phyloP scores from a whole-genome alignment of 2,113 vertebrate species.

The Aptenodytes patagonicus region DNA sequence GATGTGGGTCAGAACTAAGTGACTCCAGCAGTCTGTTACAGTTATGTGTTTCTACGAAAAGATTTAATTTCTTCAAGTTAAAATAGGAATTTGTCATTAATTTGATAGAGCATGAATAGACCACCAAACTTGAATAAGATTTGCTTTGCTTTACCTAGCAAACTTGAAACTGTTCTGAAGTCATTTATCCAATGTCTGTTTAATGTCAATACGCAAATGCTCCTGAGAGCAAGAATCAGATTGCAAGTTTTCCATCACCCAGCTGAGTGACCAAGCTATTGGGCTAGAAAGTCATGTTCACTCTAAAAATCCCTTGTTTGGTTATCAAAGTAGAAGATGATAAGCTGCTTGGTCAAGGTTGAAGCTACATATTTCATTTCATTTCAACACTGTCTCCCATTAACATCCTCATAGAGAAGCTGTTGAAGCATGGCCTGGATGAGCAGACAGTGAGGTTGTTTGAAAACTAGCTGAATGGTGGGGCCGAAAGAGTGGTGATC shows the following conservation, averaged over 20 bases:
- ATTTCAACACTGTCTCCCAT: not conserved
- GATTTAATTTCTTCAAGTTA: not conserved
- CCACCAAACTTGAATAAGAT: not conserved
- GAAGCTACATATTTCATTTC: not conserved
- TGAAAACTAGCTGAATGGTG: not conserved
- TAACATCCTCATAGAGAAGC: not conserved
- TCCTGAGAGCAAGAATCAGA: not conserved
- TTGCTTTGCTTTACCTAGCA: not conserved
- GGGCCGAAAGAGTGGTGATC: not conserved
- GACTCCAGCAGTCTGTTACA: not conserved
- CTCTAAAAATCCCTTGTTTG: not conserved
- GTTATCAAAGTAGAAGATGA: not conserved
- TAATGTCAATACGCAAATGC: fast-evolving
- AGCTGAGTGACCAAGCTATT: not conserved
- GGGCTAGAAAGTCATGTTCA: not conserved
- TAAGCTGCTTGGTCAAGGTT: not conserved
- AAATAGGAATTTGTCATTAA: not conserved
- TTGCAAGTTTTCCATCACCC: not conserved
- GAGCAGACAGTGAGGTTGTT: fast-evolving
- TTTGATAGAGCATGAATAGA: not conserved
- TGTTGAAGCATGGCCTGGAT: not conserved
- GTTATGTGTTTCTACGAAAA: not conserved
- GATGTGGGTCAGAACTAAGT: not conserved
- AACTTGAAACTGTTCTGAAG: not conserved
- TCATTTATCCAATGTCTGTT: not conserved